phyloP scores from a whole-genome alignment of 2,113 vertebrate species.

The Apaloderma vittatum region DNA sequence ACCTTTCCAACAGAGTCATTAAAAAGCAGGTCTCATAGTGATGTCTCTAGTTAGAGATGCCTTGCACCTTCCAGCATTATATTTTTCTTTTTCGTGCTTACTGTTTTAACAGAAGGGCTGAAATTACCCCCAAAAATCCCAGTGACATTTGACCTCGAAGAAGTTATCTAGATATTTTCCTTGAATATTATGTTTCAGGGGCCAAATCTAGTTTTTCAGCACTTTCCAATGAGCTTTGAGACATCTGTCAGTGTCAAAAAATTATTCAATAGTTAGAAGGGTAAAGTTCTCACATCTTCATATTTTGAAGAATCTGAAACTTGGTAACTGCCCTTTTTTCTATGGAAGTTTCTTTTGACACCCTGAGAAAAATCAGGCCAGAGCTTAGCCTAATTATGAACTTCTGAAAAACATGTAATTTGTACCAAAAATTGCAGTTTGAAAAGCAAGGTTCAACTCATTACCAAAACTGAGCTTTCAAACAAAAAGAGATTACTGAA shows the following conservation, averaged over 20 bases:
- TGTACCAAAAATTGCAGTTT: not conserved
- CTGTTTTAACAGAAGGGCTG: not conserved
- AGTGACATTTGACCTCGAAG: not conserved
- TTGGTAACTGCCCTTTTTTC: not conserved
- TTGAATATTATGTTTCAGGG: not conserved
- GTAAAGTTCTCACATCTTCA: not conserved
- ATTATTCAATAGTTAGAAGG: not conserved
- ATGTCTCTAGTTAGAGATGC: not conserved
- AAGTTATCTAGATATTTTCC: not conserved
- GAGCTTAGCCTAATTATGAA: not conserved
- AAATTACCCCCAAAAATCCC: not conserved
- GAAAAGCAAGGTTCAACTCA: constrained; percentile 13
- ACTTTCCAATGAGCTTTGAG: not conserved
- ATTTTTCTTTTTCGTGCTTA: not conserved
- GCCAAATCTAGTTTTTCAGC: not conserved
- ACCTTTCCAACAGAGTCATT: not conserved
- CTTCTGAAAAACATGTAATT: not conserved
- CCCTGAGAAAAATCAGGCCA: not conserved
- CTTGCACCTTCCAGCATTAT: not conserved
- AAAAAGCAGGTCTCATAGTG: not conserved
- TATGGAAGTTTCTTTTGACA: not conserved
- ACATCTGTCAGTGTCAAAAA: not conserved
- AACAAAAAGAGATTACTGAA: not conserved
- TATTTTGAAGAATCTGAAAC: not conserved
- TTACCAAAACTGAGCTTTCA: not conserved